Evolutionary conservation across 1,140 invertebrate species (phyloP).

Genomic region (Nymphalis io): DNA sequence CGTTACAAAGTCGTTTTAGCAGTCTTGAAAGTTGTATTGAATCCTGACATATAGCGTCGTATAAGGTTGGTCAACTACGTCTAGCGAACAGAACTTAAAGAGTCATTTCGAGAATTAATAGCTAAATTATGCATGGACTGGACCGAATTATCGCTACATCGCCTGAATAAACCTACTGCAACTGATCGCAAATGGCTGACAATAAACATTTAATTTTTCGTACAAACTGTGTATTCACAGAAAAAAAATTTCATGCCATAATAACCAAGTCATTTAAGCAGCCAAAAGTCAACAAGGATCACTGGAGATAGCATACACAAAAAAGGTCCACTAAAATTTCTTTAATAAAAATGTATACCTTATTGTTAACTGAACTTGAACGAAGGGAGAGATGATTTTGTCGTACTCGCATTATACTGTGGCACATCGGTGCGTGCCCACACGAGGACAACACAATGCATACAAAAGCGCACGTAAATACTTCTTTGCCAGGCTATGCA

Average conservation of each 20-base stretch:
- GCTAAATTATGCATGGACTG: conserved; percentile 74
- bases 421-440: conserved; percentile 57
- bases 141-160: conserved; percentile 64
- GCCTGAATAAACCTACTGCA: conserved; percentile 47
- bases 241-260: no score
- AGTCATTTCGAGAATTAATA: conserved; percentile 76
- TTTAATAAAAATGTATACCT: conserved; percentile 45
- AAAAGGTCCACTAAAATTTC: no score
- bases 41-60: conserved; percentile 59
- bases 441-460: conserved; percentile 61
- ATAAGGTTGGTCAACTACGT: conserved; percentile 62
- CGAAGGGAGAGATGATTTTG: conserved; percentile 49
- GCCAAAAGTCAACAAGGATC: no score
- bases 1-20: conserved; percentile 42
- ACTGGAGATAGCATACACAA: no score
- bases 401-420: conserved; percentile 45
- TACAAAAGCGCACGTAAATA: conserved; percentile 73
- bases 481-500: conserved; percentile 66
- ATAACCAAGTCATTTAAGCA: no score
- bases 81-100: conserved; percentile 67
- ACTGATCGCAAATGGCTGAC: conserved; percentile 32
- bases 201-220: conserved; percentile 24
- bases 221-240: background rate
- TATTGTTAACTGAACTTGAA: conserved; percentile 53
- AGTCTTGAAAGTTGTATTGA: conserved; percentile 57